Evolutionary conservation across 2,113 vertebrate species (phyloP), one percentile per base, ranked within the genome.

Genomic region (Camelus bactrianus): DNA sequence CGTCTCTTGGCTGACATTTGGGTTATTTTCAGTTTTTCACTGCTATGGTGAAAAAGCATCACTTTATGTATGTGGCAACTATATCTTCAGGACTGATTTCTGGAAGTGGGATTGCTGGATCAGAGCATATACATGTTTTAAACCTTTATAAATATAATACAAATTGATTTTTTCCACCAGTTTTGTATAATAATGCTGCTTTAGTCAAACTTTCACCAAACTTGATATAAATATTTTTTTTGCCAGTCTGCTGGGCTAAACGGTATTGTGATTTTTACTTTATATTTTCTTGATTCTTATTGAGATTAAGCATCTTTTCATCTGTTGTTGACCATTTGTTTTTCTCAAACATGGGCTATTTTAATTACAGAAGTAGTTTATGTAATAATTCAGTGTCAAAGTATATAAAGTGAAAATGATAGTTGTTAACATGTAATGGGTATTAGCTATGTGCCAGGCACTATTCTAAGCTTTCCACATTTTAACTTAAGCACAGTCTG

Each of bases 121-220:
- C 22, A 48, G 86, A 60, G 50, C 54, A 73, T 10, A 32, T 85
- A 70, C 15, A 30, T 65, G 35, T 86, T 87, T 80, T 64, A 92
- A 87, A 35, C 54, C 46, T 89, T 84, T 50, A 62, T 32, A 58
- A 22, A 5, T 48, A 60, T 38, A 67, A 58, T 67, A 12, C 77
- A 94, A 75, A 76, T 35, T 54, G 58, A 83, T 64, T 58, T 70
- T 58, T 42, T 42, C 24, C 50, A 87, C 12, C 5, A 14, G 20
- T 62, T 70, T 52, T 72, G 22, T 64, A 67, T 38, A n/a, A 75
- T 75, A 58, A 56, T 94, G 38, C 2, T 83, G 32, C 26, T 46
- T 54, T 79, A 60, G 42, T 85, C 32, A 89, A 76, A 30, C 89
- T 67, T 89, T 90, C 62, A 90, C 16, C 58, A 86, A 79, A 86